Conservation (phyloP, 2,888 invertebrate genomes). For the Syrphus vitripennis region DNA sequence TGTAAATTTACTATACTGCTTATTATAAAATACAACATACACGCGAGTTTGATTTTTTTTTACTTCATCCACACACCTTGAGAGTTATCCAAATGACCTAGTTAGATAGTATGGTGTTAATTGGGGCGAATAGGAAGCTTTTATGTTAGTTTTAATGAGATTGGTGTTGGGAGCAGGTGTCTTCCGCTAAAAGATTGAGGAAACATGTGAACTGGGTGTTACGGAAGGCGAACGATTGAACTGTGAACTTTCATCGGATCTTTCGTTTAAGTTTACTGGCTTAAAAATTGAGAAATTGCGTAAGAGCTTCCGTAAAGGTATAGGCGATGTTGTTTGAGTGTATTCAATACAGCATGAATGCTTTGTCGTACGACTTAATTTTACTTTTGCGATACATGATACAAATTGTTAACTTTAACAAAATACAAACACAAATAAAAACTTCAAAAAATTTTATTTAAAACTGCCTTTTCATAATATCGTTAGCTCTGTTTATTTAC, state of each 20-base stretch:
- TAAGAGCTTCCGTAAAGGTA: too few relatives aligned
- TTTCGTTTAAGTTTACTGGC: too few relatives aligned
- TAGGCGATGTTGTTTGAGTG: too few relatives aligned
- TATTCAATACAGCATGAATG: too few relatives aligned
- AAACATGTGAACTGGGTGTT: not conserved
- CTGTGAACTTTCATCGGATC: too few relatives aligned
- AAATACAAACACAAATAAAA: too few relatives aligned
- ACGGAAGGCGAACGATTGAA: not conserved
- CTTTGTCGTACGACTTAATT: too few relatives aligned
- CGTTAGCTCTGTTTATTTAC: not conserved
- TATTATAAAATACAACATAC: constrained; percentile 1
- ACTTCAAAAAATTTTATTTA: too few relatives aligned
- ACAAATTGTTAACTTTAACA: too few relatives aligned
- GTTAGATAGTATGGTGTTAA: constrained; percentile 22
- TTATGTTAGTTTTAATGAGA: not conserved
- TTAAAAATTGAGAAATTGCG: too few relatives aligned
- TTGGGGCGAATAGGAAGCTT: constrained; percentile 25
- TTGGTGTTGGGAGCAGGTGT: constrained; percentile 19
- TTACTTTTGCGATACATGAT: too few relatives aligned
- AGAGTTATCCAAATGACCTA: constrained; percentile 31
- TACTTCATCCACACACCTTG: not conserved
- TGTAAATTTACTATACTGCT: not conserved
- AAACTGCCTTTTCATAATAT: too few relatives aligned
- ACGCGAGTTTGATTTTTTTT: constrained; percentile 1
- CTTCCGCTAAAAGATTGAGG: not conserved